These are phyloP conservation scores for Scaptodrosophila latifasciaeformis DNA, from an alignment of 2,888 invertebrate species.

Conservation along the genomic window DNA sequence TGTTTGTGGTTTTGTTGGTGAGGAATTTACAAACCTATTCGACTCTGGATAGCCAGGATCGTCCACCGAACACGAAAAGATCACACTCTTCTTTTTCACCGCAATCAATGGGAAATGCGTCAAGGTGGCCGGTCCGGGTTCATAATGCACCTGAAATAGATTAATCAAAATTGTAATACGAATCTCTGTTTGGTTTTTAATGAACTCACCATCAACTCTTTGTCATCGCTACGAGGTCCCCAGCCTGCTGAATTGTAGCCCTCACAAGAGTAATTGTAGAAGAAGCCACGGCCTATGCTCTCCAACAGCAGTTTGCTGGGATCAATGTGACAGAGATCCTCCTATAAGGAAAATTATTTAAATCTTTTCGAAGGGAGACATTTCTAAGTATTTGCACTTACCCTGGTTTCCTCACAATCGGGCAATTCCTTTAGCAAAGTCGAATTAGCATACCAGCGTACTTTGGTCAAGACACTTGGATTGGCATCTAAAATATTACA, in stretches of 20 bases:
- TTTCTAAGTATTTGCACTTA: conserved; percentile 36
- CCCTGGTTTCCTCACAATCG: conserved; percentile 79
- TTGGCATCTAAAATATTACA: conserved; percentile 89
- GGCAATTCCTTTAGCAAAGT: conserved; percentile 89
- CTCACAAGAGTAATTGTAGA: conserved; percentile 95
- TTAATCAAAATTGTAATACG: neutral
- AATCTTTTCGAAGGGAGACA: conserved; percentile 6
- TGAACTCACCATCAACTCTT: conserved; percentile 82
- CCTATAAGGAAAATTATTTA: conserved; percentile 51
- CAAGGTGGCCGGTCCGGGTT: conserved; percentile 88
- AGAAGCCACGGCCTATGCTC: conserved; percentile 90
- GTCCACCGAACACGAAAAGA: conserved; percentile 88
- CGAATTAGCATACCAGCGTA: conserved; percentile 91
- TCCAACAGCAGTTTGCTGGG: conserved; percentile 89
- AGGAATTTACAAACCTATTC: conserved; percentile 71
- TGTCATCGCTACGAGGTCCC: conserved; percentile 86
- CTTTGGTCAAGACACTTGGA: conserved; percentile 83
- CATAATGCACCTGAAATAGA: conserved; percentile 76
- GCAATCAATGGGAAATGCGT: conserved; percentile 85
- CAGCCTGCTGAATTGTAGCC: conserved; percentile 93
- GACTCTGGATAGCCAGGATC: conserved; percentile 87
- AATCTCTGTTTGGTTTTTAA: neutral
- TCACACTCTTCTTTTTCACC: conserved; percentile 87
- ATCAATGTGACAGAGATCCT: conserved; percentile 88
- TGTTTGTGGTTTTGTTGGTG: conserved; percentile 11